Conservation (phyloP, 2,113 vertebrate genomes). For the Puffinus mauretanicus region DNA sequence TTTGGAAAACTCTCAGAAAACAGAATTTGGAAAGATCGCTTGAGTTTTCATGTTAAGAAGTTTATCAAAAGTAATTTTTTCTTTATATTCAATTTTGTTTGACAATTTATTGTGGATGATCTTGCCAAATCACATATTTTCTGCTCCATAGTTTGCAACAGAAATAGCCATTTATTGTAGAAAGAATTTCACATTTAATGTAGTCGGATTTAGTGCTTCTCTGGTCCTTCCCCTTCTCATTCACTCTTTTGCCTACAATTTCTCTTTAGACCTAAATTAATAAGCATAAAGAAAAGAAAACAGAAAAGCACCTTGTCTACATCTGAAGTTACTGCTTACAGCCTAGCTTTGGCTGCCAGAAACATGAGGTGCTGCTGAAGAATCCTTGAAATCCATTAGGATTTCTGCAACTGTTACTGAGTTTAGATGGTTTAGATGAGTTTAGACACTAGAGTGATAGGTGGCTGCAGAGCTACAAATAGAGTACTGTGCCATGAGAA, state of each 20-base stretch:
- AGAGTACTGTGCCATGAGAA: not conserved
- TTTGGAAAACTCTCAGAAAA: not conserved
- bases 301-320: not conserved
- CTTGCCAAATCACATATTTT: not conserved
- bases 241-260: not conserved
- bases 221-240: not conserved
- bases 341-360: not conserved
- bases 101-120: not conserved
- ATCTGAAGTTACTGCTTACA: not conserved
- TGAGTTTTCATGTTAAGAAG: not conserved
- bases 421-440: not conserved
- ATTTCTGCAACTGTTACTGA: not conserved
- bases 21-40: not conserved
- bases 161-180: not conserved
- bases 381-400: not conserved
- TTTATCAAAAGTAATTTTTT: not conserved
- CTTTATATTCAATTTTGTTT: not conserved
- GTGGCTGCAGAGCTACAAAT: not conserved
- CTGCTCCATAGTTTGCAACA: not conserved
- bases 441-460: not conserved
- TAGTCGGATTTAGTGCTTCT: not conserved
- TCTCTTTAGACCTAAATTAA: not conserved
- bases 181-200: not conserved
- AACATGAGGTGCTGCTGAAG: not conserved
- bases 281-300: not conserved